Percentiles rank a stretch among this genome's conserved stretches.
phyloP scores from a whole-genome alignment of 2,888 invertebrate species.

The Trissolcus brochymenae region DNA sequence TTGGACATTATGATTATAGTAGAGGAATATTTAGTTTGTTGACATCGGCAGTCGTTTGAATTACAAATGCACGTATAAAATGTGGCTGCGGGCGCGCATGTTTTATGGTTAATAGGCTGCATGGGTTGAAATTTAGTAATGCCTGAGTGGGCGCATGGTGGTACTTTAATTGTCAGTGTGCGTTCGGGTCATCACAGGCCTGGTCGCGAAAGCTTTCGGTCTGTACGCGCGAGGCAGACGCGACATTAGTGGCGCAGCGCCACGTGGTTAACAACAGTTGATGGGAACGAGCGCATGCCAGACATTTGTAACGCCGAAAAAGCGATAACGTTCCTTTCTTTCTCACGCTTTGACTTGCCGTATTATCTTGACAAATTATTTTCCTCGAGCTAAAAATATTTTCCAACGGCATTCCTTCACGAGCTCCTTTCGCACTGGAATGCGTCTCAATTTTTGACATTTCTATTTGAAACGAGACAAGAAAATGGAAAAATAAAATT shows the following conservation, averaged over 20 bases:
- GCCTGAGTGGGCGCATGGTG: slow-evolving; percentile 68
- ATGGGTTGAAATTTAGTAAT: slow-evolving; percentile 60
- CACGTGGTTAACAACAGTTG: slow-evolving; percentile 66
- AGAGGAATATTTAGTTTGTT: slow-evolving; percentile 9
- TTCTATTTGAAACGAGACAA: slow-evolving; percentile 2
- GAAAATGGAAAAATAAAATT: neutral
- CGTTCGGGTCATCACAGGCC: slow-evolving; percentile 69
- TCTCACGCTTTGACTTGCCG: slow-evolving; percentile 40
- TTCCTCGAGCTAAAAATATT: too few relatives aligned
- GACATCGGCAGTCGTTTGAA: slow-evolving; percentile 8
- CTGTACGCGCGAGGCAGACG: slow-evolving; percentile 35
- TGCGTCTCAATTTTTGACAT: slow-evolving; percentile 6
- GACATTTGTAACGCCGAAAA: slow-evolving; percentile 53
- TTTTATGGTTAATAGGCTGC: slow-evolving; percentile 42
- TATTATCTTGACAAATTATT: too few relatives aligned
- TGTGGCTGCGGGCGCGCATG: slow-evolving; percentile 23
- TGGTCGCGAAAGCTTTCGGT: slow-evolving; percentile 50
- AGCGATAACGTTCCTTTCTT: slow-evolving; percentile 37
- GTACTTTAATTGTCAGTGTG: slow-evolving; percentile 73
- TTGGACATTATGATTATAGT: too few relatives aligned
- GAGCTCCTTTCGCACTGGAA: neutral
- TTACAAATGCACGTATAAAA: slow-evolving; percentile 29
- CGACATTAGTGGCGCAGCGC: slow-evolving; percentile 59
- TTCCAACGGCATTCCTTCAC: too few relatives aligned
- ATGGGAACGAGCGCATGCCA: slow-evolving; percentile 67